These are phyloP conservation scores for Phyllostomus discolor DNA, from an alignment of 2,113 vertebrate genomes.

Conservation along the genomic window DNA sequence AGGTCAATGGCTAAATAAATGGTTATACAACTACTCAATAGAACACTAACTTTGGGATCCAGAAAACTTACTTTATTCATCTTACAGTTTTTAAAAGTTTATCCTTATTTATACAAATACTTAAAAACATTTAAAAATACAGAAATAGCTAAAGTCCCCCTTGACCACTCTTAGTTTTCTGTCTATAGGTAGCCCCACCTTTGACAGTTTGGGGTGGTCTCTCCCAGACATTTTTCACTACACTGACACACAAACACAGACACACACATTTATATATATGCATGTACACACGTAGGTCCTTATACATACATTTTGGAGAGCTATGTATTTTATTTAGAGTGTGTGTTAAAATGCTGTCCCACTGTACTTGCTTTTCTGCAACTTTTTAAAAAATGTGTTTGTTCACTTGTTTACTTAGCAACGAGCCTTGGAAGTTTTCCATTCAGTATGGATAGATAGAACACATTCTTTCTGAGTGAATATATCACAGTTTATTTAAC, in stretches of 20 bases:
- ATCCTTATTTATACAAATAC: neutral
- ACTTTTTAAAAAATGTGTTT: neutral
- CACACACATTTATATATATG: neutral
- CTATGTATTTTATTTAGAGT: neutral
- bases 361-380: neutral
- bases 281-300: too few relatives aligned
- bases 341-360: neutral
- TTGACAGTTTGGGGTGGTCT: neutral
- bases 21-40: neutral
- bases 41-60: neutral
- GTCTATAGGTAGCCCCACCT: neutral
- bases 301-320: neutral
- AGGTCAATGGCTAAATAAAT: constrained; percentile 49
- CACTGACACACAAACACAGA: neutral
- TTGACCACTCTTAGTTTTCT: neutral
- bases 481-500: neutral
- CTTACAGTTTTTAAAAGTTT: neutral
- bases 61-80: neutral
- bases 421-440: neutral
- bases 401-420: neutral
- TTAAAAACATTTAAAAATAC: neutral
- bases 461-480: neutral
- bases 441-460: neutral
- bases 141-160: neutral
- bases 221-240: neutral